A percentile compares a stretch with the other conserved stretches of the same genome.
phyloP scores from a whole-genome alignment of 2,888 invertebrate genomes.

The Oxytorus armatus region DNA sequence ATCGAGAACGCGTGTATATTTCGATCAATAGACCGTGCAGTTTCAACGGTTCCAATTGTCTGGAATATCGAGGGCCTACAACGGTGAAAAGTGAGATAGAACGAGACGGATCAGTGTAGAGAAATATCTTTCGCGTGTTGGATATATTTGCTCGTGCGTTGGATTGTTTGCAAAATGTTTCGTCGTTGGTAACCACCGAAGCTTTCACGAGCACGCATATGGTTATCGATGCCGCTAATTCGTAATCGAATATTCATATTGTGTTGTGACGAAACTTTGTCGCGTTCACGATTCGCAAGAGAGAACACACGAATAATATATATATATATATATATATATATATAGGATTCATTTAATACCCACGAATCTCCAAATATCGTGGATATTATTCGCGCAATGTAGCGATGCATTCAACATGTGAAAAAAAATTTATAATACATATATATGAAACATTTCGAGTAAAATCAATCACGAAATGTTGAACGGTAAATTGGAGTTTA shows the following conservation, averaged over 20 bases:
- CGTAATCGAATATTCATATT: slow-evolving; percentile 70
- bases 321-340: neutral
- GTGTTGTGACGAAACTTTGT: slow-evolving; percentile 64
- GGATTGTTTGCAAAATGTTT: slow-evolving; percentile 56
- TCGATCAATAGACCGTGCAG: slow-evolving; percentile 45
- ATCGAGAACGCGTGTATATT: slow-evolving; percentile 51
- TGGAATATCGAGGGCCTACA: slow-evolving; percentile 50
- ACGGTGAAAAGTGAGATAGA: neutral
- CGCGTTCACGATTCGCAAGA: slow-evolving; percentile 22
- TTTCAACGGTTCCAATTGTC: slow-evolving; percentile 58
- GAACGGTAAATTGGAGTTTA: no score
- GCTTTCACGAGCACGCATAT: neutral
- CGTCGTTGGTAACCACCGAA: slow-evolving; percentile 17
- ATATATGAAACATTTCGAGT: no score
- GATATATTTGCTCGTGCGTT: slow-evolving; percentile 1
- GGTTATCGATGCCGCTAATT: slow-evolving; percentile 60
- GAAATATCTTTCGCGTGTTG: no score
- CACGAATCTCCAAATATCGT: no score
- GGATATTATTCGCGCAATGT: no score
- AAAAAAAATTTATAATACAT: no score
- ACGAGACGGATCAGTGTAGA: no score
- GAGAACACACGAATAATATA: no score
- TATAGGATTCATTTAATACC: no score
- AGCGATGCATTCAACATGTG: no score
- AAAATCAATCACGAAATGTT: no score